phyloP scores from a whole-genome alignment of 2,113 vertebrate species.

The Setophaga kirtlandii region DNA sequence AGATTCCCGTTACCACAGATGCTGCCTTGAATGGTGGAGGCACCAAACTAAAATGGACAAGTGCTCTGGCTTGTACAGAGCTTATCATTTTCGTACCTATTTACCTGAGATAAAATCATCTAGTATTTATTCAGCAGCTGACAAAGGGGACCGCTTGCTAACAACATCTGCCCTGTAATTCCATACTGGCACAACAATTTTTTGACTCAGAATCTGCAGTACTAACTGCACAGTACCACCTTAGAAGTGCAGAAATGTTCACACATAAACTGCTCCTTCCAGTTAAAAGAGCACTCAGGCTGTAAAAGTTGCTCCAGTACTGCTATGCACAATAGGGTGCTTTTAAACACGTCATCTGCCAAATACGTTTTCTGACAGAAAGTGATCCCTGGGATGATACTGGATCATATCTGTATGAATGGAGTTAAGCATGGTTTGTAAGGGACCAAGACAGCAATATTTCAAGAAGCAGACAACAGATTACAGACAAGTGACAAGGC shows the following conservation, averaged over 20 bases:
- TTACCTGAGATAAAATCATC: neutral
- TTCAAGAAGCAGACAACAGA: conserved; percentile 25
- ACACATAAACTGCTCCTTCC: neutral
- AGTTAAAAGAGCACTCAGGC: neutral
- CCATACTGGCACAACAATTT: neutral
- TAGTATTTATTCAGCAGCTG: neutral
- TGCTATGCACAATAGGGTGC: neutral
- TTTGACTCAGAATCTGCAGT: neutral
- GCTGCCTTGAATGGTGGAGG: neutral
- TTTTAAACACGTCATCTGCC: conserved; percentile 32
- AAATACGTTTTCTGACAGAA: conserved; percentile 15
- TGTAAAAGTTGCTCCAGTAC: neutral
- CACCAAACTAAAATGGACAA: neutral
- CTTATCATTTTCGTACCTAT: neutral
- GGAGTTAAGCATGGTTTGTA: conserved; percentile 10
- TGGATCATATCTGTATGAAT: conserved; percentile 62
- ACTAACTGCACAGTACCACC: neutral
- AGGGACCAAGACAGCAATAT: neutral
- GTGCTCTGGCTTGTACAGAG: neutral
- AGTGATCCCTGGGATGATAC: conserved; percentile 57
- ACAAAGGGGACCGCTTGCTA: neutral
- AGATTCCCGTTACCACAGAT: neutral
- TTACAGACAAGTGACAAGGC: conserved; percentile 64
- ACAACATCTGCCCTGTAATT: neutral
- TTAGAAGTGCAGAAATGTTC: neutral